Conservation (phyloP, 2,113 vertebrate species). For the Perccottus glenii region DNA sequence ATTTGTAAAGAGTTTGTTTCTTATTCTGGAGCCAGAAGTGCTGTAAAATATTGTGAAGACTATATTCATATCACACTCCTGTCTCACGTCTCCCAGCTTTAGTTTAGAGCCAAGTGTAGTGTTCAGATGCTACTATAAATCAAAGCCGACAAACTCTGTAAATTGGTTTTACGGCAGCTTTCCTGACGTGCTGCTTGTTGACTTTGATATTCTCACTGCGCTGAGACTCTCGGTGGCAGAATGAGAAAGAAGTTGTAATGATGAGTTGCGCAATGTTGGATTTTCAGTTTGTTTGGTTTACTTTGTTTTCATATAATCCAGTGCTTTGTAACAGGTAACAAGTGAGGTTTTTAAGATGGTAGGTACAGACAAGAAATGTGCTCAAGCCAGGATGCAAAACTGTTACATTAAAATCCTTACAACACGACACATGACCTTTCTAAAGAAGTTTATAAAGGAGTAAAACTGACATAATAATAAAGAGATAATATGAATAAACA, state of each 20-base stretch:
- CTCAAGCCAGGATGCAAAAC: too few relatives aligned
- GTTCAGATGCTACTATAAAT: conserved; percentile 3
- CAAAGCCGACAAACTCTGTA: conserved; percentile 25
- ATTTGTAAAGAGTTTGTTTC: conserved; percentile 28
- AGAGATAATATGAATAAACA: too few relatives aligned
- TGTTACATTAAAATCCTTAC: too few relatives aligned
- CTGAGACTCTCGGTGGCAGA: conserved; percentile 21
- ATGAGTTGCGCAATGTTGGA: not conserved
- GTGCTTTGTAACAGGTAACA: too few relatives aligned
- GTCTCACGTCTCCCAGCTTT: not conserved
- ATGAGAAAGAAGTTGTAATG: conserved; percentile 11
- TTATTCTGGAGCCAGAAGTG: conserved; percentile 17
- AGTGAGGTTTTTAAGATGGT: too few relatives aligned
- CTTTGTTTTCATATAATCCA: too few relatives aligned
- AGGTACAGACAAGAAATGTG: too few relatives aligned
- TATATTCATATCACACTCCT: not conserved
- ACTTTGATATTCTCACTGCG: conserved; percentile 44
- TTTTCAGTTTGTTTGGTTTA: not conserved
- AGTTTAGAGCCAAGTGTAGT: conserved; percentile 22
- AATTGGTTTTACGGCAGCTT: conserved; percentile 9
- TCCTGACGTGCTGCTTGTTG: conserved; percentile 30
- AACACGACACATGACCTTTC: too few relatives aligned
- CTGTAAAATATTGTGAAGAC: not conserved
- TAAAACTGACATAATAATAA: too few relatives aligned
- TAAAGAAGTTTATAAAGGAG: too few relatives aligned